Evolutionary conservation across 2,888 invertebrate species (phyloP).

Genomic region (Lampropteryx suffumata): DNA sequence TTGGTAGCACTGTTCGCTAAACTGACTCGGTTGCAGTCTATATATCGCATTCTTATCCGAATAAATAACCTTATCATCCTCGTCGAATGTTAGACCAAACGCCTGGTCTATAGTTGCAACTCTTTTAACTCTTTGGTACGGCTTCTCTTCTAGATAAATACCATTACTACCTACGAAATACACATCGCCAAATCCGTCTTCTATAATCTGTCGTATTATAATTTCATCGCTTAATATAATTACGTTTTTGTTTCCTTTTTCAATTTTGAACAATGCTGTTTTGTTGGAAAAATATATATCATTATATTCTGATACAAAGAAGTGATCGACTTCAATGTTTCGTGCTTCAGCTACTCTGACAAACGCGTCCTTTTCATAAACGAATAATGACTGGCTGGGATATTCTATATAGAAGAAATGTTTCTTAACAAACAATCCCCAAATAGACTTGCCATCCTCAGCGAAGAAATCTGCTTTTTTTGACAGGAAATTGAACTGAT

Average conservation of each 20-base stretch:
- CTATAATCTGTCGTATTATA: conserved; percentile 56
- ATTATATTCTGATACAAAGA: conserved; percentile 55
- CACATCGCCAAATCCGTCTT: conserved; percentile 64
- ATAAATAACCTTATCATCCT: conserved; percentile 58
- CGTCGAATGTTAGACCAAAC: conserved; percentile 66
- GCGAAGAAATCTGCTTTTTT: conserved; percentile 63
- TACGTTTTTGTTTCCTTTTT: conserved; percentile 39
- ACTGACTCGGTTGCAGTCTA: conserved; percentile 50
- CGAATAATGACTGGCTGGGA: conserved; percentile 59
- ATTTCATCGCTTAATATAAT: conserved; percentile 55
- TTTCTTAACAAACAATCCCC: conserved; percentile 60
- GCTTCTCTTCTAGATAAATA: conserved; percentile 64
- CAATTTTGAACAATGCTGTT: conserved; percentile 69
- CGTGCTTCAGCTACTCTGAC: conserved; percentile 57
- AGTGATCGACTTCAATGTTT: conserved; percentile 61
- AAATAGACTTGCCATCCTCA: conserved; percentile 66
- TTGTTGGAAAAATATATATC: conserved; percentile 66
- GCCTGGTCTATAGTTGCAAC: conserved; percentile 53
- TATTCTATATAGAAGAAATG: conserved; percentile 73
- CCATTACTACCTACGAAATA: conserved; percentile 61
- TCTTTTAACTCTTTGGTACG: conserved; percentile 52
- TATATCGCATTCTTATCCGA: conserved; percentile 60
- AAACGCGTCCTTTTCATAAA: conserved; percentile 57
- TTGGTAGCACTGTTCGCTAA: conserved; percentile 43
- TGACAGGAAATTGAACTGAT: conserved; percentile 65